phyloP scores from a whole-genome alignment of 2,888 invertebrate genomes.

The Pocota personata region DNA sequence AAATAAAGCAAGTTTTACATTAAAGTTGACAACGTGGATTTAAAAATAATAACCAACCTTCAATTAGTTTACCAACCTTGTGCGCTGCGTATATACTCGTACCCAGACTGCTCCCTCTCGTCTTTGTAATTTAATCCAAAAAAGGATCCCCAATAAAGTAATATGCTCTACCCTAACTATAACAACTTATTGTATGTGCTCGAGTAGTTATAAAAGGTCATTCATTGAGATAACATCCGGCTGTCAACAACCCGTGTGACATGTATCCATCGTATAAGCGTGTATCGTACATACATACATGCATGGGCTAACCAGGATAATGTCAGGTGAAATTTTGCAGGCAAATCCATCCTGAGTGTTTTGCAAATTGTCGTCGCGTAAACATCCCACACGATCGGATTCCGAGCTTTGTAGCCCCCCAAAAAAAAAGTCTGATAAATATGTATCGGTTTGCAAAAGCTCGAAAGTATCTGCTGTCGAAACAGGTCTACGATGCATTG shows the following conservation, averaged over 20 bases:
- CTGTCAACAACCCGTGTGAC: constrained; percentile 39
- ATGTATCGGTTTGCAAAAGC: constrained; percentile 59
- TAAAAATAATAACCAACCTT: neutral
- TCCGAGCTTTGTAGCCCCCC: neutral
- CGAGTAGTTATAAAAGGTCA: constrained; percentile 26
- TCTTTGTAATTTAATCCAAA: neutral
- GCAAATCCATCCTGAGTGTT: constrained; percentile 29
- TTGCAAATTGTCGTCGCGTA: constrained; percentile 44
- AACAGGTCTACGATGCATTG: constrained; percentile 80
- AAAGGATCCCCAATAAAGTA: constrained; percentile 23
- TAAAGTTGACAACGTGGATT: neutral
- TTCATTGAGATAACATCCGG: constrained; percentile 46
- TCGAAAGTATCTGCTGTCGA: constrained; percentile 79
- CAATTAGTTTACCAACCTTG: neutral
- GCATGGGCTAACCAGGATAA: constrained; percentile 7
- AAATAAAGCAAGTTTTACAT: neutral
- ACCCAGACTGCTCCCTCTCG: constrained; percentile 12
- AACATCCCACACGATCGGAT: constrained; percentile 37
- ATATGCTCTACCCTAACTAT: constrained; percentile 4
- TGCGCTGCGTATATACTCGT: neutral
- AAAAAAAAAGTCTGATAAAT: neutral
- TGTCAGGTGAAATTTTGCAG: constrained; percentile 10
- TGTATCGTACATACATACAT: neutral
- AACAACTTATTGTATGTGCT: neutral
- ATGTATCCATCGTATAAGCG: constrained; percentile 5